Base-by-base conservation (phyloP, 1,140 invertebrate species). In the Drosophila nebulosa region DNA sequence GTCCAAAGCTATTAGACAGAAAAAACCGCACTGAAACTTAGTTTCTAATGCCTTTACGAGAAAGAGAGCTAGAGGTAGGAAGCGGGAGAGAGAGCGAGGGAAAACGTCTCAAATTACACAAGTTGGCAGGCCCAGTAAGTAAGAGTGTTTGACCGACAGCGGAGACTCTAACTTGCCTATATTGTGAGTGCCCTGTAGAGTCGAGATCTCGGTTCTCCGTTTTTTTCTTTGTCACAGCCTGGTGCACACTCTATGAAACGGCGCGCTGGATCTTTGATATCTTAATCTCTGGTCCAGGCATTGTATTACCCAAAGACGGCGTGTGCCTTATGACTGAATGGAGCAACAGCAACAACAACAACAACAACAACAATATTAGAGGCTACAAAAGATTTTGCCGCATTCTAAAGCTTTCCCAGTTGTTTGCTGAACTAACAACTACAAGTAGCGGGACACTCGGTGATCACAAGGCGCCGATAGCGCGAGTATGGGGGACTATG, bases 1-100 rank as follows among this genome's bases (percentile, higher is more conserved):
- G 83, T 88, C 83, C 83, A 53, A 88, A 76, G 78, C 83, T 83
- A 89, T 88, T 88, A 89, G 77, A 68, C 61, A 69, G 65, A 39
- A 73, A 83, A 84, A 85, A 65, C 78, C 73, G 65, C 78, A 85
- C 64, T 81, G 62, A 30, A 70, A 36, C 51, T 65, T 64, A 58
- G 72, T 46, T 66, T 84, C 79, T 84, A 84, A 84, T 84, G 76
- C 64, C 39, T 46, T 16, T 6, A 12, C 14, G n/a, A 36, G 35
- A 7, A 10, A 9, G 39, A 46, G 16, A 46, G 39, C 2, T 5
- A 21, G 4, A 39, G 36, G 1, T 3, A 46, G 18, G 18, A 6
- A 18, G 14, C 7, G 9, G 2, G 39, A 9, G 4, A 21, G 39
- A 18, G 39, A 42, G 39, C 1, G 39, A 16, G 12, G 39, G 39